Base-by-base conservation (phyloP, 2,888 invertebrate genomes). In the Rhagium mordax region DNA sequence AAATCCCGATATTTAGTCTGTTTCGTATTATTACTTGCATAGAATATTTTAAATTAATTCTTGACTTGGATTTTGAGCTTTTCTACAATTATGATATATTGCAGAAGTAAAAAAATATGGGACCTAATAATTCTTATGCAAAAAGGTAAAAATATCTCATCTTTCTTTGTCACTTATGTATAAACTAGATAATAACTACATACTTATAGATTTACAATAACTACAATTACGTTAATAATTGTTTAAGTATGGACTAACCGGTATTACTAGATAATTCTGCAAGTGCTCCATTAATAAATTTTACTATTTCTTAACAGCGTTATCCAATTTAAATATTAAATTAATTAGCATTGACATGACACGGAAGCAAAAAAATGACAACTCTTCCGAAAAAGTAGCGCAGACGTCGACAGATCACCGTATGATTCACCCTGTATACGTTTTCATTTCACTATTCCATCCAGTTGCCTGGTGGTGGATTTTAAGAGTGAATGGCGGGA, bases 401-500 rank as follows among this genome's bases (percentile, higher is more conserved):
- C 41, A 41, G 41, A 41, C 3, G 41, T 41, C 41, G n/a, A 15
- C n/a, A 41, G n/a, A n/a, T 16, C 27, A 15, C 68, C 73, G 24
- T 21, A 60, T 47, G 70, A 62, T 47, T 75, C 76, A 72, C 78
- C 78, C 78, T 78, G 78, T 81, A 79, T 61, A 75, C 66, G 65
- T 74, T 71, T 79, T 75, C 82, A 83, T 83, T 83, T 83, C 82
- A 83, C 82, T 79, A 74, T 72, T 53, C 69, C 77, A 77, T 75
- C 74, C 76, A 72, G 78, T 76, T 75, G 77, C 71, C 82, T 82
- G 83, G 83, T 83, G 83, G 83, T 83, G 84, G 83, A 84, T 84
- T 85, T 83, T 82, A 83, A 84, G 83, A 84, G 84, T 79, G 84
- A 84, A 85, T 86, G 86, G 87, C 85, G 86, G 86, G 86, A 85